Percentiles rank a stretch among this genome's conserved stretches.
Conservation (phyloP, 1,140 invertebrate genomes). For the Melanaphis sacchari region DNA sequence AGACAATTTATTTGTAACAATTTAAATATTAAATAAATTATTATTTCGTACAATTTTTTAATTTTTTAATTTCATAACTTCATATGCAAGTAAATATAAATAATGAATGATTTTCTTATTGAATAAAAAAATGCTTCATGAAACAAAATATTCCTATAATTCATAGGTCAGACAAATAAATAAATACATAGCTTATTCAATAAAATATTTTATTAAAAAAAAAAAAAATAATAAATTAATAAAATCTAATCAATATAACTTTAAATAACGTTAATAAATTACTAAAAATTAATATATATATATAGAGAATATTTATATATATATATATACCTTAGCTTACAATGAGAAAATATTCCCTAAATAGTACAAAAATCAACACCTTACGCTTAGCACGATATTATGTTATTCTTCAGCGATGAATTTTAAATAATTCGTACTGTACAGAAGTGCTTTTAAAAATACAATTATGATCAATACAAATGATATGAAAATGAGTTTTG, state of each 20-base stretch:
- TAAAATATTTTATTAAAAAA: slow-evolving; percentile 21
- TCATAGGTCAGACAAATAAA: not conserved
- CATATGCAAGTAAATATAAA: not conserved
- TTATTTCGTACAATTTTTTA: not conserved
- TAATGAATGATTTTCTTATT: too few species aligned
- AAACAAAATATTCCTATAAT: not conserved
- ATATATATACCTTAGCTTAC: not conserved
- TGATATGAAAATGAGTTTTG: not conserved
- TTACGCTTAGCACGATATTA: not conserved
- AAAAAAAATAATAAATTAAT: slow-evolving; percentile 35
- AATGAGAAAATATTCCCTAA: not conserved
- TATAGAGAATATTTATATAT: too few species aligned
- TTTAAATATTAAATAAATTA: not conserved
- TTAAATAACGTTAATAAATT: slow-evolving; percentile 4
- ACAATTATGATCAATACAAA: not conserved
- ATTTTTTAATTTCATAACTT: not conserved
- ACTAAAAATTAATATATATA: not conserved
- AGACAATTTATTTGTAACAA: not conserved
- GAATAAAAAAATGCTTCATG: too few species aligned
- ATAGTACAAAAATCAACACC: not conserved
- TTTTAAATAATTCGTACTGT: not conserved
- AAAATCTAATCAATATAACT: not conserved
- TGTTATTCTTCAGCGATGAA: not conserved
- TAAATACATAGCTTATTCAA: not conserved
- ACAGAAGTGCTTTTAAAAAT: not conserved